Conservation (phyloP, 1,140 invertebrate genomes). For the Diprion similis region DNA sequence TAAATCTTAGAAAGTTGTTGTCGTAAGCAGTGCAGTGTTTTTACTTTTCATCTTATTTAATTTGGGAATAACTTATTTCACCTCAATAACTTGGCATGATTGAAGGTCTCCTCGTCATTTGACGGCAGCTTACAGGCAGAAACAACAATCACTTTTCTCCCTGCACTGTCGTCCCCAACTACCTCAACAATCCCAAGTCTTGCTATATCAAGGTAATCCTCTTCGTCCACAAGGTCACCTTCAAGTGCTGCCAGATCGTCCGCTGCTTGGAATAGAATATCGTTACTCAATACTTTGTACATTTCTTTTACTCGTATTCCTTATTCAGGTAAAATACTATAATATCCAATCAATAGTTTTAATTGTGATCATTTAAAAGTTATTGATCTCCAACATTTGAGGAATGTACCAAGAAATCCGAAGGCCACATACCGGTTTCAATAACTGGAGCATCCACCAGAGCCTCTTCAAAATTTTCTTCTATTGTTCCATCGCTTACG, state of each 20-base stretch:
- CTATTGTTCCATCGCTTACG: conserved; percentile 85
- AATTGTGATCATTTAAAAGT: background rate
- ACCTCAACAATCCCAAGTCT: conserved; percentile 88
- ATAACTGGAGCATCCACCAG: conserved; percentile 72
- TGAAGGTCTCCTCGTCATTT: conserved; percentile 74
- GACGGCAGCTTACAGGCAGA: conserved; percentile 93
- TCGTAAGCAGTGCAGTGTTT: background rate
- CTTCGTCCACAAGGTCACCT: conserved; percentile 62
- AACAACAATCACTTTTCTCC: conserved; percentile 93
- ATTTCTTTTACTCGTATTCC: conserved; percentile 11
- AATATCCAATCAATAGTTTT: no score
- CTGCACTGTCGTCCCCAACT: conserved; percentile 88
- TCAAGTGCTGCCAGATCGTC: conserved; percentile 57
- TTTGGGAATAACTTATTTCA: conserved; percentile 43
- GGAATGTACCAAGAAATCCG: conserved; percentile 45
- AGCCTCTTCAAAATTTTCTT: conserved; percentile 93
- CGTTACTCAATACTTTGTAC: conserved; percentile 2
- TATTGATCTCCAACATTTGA: conserved; percentile 40
- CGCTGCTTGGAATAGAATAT: conserved; percentile 41
- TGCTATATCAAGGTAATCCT: conserved; percentile 78
- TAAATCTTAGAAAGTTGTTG: conserved; percentile 3
- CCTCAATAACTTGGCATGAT: conserved; percentile 85
- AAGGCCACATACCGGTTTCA: conserved; percentile 58
- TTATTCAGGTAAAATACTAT: no score
- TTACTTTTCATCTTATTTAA: conserved; percentile 4